Evolutionary conservation across 2,113 vertebrate genomes (phyloP), one percentile per base, ranked within the genome.

Genomic region (Coregonus clupeaformis): DNA sequence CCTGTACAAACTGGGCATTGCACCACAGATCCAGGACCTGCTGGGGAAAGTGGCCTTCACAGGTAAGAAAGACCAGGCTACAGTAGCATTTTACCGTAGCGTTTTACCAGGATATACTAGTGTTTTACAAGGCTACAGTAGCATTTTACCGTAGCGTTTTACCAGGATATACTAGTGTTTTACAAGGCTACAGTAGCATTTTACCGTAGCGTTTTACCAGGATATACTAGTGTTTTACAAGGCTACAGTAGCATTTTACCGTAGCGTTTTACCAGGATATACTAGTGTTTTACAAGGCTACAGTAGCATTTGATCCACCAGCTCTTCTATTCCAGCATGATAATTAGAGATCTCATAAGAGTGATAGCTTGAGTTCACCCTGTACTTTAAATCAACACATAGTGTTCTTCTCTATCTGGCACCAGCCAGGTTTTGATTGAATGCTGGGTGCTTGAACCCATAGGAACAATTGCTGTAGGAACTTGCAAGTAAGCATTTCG

Each of bases 31-130:
- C 76, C 97, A 98, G 81, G 96, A 99, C 86, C 92, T 99, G 52
- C 80, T 99, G 85, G 98, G 97, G 20, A 99, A 99, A 94, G 97
- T 99, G 76, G 95, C 94, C 70, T 99, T 99, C 72, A 99, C 98
- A 95, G 98, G 98, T 98, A 96, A 42, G 36, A 42, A 42, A 87
- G 22, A 69, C 27, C 52, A 57, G 2, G 3, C 29, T 7, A 29
- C 18, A 42, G 32, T 7, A 9, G 36, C 36, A 42, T 42, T 42
- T 42, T 42, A 42, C 36, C 36, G 36, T 42, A 42, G 36, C 36
- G 9, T 52, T 63, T 77, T 55, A 24, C 16, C 27, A 76, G 79
- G 70, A 1, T 7, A 62, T 22, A n/a, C 5, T n/a, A 62, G 9
- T 7, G 11, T n/a, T n/a, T 20, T 20, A 36, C 6, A 6, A 68